Evolutionary conservation across 2,113 vertebrate genomes (phyloP).

Genomic region (Capra hircus): DNA sequence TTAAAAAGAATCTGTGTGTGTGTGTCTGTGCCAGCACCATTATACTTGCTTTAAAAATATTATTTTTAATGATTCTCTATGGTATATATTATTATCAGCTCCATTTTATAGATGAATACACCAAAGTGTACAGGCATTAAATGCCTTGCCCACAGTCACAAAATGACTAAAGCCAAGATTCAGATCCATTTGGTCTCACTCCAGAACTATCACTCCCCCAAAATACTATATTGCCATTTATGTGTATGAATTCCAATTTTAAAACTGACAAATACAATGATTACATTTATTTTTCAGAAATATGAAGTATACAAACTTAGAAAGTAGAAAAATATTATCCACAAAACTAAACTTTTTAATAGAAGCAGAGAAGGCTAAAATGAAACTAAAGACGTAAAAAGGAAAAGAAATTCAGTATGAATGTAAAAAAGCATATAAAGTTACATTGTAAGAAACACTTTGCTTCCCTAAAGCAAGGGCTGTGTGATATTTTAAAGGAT

Average conservation of each 20-base stretch:
- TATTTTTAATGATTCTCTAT: neutral
- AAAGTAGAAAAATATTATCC: neutral
- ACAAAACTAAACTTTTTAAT: slow-evolving; percentile 13
- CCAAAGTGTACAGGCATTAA: neutral
- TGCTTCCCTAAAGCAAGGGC: neutral
- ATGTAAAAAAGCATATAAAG: slow-evolving; percentile 23
- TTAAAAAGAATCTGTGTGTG: neutral
- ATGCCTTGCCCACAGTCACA: neutral
- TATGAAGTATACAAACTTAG: neutral
- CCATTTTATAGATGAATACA: neutral
- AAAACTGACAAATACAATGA: neutral
- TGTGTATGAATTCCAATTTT: neutral
- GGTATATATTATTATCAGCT: neutral
- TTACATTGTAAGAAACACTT: slow-evolving; percentile 26
- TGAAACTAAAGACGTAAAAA: slow-evolving; percentile 1
- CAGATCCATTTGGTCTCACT: neutral
- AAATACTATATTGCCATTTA: neutral
- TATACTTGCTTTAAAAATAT: neutral
- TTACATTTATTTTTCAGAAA: neutral
- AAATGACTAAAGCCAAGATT: neutral
- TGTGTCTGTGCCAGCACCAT: neutral
- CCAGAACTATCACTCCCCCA: neutral
- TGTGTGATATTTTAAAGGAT: slow-evolving; percentile 35
- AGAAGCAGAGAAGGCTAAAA: neutral
- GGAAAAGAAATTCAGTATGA: neutral